These are phyloP conservation scores for Dinocampus coccinellae DNA, from an alignment of 2,888 invertebrate genomes.

Conservation along the genomic window DNA sequence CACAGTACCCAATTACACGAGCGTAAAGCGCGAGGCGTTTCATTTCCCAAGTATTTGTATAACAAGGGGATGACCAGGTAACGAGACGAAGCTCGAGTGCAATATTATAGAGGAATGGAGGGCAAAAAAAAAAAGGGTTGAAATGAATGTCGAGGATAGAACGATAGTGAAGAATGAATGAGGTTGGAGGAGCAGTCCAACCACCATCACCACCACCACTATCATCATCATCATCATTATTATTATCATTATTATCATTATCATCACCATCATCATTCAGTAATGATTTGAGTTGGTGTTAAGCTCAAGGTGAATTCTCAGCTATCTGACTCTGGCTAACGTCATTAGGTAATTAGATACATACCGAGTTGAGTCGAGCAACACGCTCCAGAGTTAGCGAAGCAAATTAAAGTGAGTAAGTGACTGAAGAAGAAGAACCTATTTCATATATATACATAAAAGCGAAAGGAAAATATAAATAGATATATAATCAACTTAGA, in stretches of 20 bases:
- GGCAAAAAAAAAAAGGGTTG: constrained; percentile 24
- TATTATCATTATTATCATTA: background rate
- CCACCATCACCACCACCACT: constrained; percentile 3
- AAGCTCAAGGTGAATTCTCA: constrained; percentile 48
- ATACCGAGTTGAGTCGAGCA: constrained; percentile 50
- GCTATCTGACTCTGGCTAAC: constrained; percentile 54
- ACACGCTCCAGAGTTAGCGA: constrained; percentile 41
- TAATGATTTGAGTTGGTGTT: constrained; percentile 29
- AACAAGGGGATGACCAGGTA: constrained; percentile 45
- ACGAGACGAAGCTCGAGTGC: constrained; percentile 42
- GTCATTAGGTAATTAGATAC: constrained; percentile 59
- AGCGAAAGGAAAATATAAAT: background rate
- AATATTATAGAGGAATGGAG: constrained; percentile 1
- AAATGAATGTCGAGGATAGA: constrained; percentile 15
- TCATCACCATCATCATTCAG: constrained; percentile 11
- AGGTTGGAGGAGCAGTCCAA: constrained; percentile 4
- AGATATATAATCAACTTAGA: background rate
- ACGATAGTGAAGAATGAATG: constrained; percentile 17
- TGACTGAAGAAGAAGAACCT: constrained; percentile 29
- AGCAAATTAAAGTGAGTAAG: constrained; percentile 39
- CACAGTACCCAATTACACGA: constrained; percentile 40
- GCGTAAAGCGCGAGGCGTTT: constrained; percentile 40
- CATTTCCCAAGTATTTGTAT: constrained; percentile 35
- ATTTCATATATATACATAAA: constrained; percentile 12
- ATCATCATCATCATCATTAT: background rate